Conservation (phyloP, 2,888 invertebrate species). For the Plebejus melissa region DNA sequence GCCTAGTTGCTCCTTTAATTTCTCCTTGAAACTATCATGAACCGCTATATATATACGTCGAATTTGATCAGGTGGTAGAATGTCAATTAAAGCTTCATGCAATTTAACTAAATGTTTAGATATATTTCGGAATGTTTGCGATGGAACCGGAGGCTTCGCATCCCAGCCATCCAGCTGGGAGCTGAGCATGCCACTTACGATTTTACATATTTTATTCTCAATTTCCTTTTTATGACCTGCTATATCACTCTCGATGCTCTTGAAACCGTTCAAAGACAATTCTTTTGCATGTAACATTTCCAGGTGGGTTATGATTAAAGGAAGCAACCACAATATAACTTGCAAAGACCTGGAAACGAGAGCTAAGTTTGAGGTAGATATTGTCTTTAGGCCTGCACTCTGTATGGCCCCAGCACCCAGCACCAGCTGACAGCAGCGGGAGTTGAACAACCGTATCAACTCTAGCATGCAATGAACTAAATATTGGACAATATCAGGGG, state of each 20-base stretch:
- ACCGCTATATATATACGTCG: constrained; percentile 87
- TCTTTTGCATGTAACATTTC: constrained; percentile 78
- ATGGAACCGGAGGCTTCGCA: constrained; percentile 96
- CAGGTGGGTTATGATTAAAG: constrained; percentile 84
- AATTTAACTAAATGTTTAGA: constrained; percentile 93
- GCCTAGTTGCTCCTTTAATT: constrained; percentile 89
- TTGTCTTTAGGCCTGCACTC: constrained; percentile 95
- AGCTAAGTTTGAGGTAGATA: constrained; percentile 95
- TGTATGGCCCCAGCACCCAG: constrained; percentile 97
- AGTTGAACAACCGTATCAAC: constrained; percentile 91
- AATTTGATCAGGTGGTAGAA: constrained; percentile 89
- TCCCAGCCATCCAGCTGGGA: constrained; percentile 93
- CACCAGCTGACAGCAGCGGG: constrained; percentile 94
- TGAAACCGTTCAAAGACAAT: constrained; percentile 77
- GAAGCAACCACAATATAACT: constrained; percentile 88
- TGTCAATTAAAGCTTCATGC: constrained; percentile 92
- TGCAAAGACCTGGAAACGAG: constrained; percentile 91
- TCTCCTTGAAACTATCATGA: constrained; percentile 91
- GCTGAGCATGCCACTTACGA: constrained; percentile 91
- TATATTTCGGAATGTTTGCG: constrained; percentile 91
- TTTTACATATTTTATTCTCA: constrained; percentile 92
- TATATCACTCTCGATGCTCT: constrained; percentile 87
- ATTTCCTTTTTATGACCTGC: constrained; percentile 95
- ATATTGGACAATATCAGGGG: constrained; percentile 88
- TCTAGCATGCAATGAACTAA: constrained; percentile 93